A percentile compares a stretch with the other conserved stretches of the same genome.
These are phyloP conservation scores for Drosophila aff. DNA, from an alignment of 1,140 invertebrate species.

Conservation along the genomic window DNA sequence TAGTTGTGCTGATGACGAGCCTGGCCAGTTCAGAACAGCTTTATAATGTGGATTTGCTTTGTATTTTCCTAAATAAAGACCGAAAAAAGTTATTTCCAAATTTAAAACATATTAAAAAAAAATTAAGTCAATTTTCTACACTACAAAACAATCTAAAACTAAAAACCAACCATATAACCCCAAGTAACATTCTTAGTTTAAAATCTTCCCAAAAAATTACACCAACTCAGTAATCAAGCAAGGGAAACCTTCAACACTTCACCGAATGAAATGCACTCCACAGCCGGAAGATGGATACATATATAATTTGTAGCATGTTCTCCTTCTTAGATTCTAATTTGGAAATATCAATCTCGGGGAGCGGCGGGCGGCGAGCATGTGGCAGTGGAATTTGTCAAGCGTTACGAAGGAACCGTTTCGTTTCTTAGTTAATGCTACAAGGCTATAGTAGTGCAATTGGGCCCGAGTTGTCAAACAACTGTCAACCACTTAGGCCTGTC, in stretches of 20 bases:
- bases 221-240: background rate
- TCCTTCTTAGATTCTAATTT: conserved; percentile 38
- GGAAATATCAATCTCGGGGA: conserved; percentile 57
- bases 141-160: background rate
- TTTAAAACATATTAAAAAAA: background rate
- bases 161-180: background rate
- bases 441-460: conserved; percentile 67
- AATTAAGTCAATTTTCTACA: background rate
- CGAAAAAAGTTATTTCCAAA: background rate
- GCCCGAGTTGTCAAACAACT: conserved; percentile 83
- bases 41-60: too few species aligned
- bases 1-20: background rate
- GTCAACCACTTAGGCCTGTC: conserved; percentile 84
- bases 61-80: background rate
- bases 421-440: conserved; percentile 65
- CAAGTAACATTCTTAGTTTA: background rate
- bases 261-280: conserved; percentile 8
- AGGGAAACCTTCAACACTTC: background rate
- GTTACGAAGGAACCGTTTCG: conserved; percentile 80
- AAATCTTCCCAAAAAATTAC: background rate
- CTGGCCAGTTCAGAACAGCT: background rate
- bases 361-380: conserved; percentile 62
- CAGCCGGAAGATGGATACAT: conserved; percentile 13
- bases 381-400: conserved; percentile 80
- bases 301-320: conserved; percentile 29